Evolutionary conservation across 1,140 invertebrate genomes (phyloP).

Genomic region (Cephus cinctus): DNA sequence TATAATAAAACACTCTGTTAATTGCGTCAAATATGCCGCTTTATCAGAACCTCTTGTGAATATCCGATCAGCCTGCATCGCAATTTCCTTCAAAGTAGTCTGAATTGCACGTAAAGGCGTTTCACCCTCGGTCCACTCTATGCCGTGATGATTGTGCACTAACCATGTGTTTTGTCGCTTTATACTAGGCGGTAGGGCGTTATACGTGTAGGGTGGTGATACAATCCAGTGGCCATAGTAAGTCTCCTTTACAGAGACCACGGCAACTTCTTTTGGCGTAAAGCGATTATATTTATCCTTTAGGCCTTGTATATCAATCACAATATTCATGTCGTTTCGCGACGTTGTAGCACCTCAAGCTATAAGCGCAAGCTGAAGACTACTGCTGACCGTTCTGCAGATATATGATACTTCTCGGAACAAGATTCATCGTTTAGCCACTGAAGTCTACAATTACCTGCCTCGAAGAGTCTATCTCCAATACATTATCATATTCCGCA

Average conservation of each 20-base stretch:
- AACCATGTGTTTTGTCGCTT: slow-evolving; percentile 8
- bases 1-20: slow-evolving; percentile 8
- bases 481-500: slow-evolving; percentile 36
- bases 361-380: no score
- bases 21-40: background rate
- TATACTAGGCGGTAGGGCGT: background rate
- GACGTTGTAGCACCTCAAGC: background rate
- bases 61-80: background rate
- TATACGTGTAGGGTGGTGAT: background rate
- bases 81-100: slow-evolving; percentile 2
- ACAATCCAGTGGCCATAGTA: no score
- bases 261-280: slow-evolving; percentile 3
- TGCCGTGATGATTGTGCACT: slow-evolving; percentile 1
- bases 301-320: background rate
- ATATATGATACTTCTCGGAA: no score
- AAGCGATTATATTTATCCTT: background rate
- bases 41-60: slow-evolving; percentile 5
- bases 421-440: no score
- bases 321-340: background rate
- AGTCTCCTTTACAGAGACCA: no score
- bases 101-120: background rate
- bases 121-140: background rate
- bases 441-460: slow-evolving; percentile 26
- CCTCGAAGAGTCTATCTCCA: slow-evolving; percentile 28
- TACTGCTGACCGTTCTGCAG: no score